Percentiles rank a stretch among this genome's conserved stretches.
These are phyloP conservation scores for Battus philenor DNA, from an alignment of 1,140 invertebrate species.

Conservation along the genomic window DNA sequence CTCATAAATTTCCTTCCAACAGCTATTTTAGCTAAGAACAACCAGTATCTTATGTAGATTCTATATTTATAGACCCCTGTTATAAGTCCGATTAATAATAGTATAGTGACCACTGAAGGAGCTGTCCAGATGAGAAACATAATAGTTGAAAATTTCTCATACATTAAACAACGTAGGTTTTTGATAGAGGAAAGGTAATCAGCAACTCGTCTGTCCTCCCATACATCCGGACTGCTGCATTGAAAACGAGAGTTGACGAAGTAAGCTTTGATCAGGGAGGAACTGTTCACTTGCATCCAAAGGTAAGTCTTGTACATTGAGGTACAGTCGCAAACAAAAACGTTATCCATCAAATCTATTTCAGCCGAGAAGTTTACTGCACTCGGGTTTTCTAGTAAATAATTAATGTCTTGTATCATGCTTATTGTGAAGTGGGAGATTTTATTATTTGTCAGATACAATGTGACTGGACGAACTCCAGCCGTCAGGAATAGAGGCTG, in stretches of 20 bases:
- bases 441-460: slow-evolving; percentile 74
- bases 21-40: slow-evolving; percentile 72
- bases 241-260: slow-evolving; percentile 47
- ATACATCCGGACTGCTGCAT: slow-evolving; percentile 62
- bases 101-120: slow-evolving; percentile 40
- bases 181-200: slow-evolving; percentile 57
- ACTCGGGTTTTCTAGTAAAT: slow-evolving; percentile 47
- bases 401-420: slow-evolving; percentile 77
- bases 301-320: slow-evolving; percentile 56
- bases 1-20: slow-evolving; percentile 59
- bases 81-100: slow-evolving; percentile 32
- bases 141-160: slow-evolving; percentile 49
- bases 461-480: slow-evolving; percentile 43
- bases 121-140: slow-evolving; percentile 54
- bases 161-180: slow-evolving; percentile 41
- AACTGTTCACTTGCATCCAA: slow-evolving; percentile 56
- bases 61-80: slow-evolving; percentile 53
- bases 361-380: slow-evolving; percentile 27
- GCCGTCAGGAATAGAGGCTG: slow-evolving; percentile 58
- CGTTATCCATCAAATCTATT: slow-evolving; percentile 73
- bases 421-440: slow-evolving; percentile 71
- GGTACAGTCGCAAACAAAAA: slow-evolving; percentile 75
- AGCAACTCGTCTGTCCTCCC: slow-evolving; percentile 55
- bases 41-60: slow-evolving; percentile 75
- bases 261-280: slow-evolving; percentile 34